Evolutionary conservation across 2,797 vertebrate species (phyloP), one percentile per base, ranked within the genome.

Genomic region (Microctenopoma steveboyesi): DNA sequence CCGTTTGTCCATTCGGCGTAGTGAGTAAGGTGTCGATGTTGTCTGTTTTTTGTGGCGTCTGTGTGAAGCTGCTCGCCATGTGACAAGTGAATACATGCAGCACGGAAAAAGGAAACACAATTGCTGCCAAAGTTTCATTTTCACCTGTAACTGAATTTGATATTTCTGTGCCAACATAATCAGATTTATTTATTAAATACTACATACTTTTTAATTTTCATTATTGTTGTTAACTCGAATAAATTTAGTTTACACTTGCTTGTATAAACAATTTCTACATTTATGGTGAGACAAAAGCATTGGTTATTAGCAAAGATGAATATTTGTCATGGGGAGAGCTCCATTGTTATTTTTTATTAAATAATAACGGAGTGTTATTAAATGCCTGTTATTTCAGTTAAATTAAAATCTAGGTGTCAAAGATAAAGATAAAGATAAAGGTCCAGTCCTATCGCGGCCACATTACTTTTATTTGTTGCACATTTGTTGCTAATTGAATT

Each of bases 1-100:
- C 62, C 65, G 51, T 68, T 65, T 59, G 72, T 70, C 71, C 58
- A 66, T 79, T 75, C 73, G 70, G 64, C 83, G 79, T 62, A 25
- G 50, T 10, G 7, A 49, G 52, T 8, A 47, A 70, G 35, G 51
- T 51, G 67, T 79, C 74, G 54, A 54, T 74, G 77, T 64, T 69
- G 27, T 62, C 64, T 66, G 50, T 69, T 84, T 81, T 77, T 68
- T 65, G 79, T 30, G 12, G 58, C 0, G 4, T 25, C 45, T 60
- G 30, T 53, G 58, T 64, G 18, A 59, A 70, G 49, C 68, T 58
- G 45, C 64, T 69, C 47, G 62, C 40, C 37, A 7, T 49, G 55
- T 78, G 6, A 55, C 40, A 63, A 40, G 30, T 25, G 22, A 28
- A 57, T 22, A 27, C 39, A 69, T 18, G 18, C 37, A 47, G 48